Base-by-base conservation (phyloP, 2,888 invertebrate genomes). In the Clusia tigrina region DNA sequence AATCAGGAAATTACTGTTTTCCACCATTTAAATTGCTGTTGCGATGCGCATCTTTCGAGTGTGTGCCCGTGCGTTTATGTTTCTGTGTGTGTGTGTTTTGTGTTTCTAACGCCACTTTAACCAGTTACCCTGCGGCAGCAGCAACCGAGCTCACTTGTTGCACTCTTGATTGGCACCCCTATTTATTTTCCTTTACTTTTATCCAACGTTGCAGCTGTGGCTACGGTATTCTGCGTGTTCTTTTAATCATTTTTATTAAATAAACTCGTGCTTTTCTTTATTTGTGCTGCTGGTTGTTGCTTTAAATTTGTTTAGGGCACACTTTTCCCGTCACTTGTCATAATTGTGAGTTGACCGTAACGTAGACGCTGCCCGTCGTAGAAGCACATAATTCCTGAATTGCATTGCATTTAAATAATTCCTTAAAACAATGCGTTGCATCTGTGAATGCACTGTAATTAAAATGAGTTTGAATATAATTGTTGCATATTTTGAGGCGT, bases 1-100 rank as follows among this genome's bases (percentile, higher is more conserved):
- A 80, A 80, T 79, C 80, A 80, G 80, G 79, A 80, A 80, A 79
- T 74, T 68, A 77, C 68, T 65, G 69, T 69, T 68, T 61, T 68
- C 56, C 53, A 57, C 26, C 12, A 26, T 24, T 24, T 26, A 32
- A 59, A 63, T 18, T 56, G 55, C 46, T 61, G 55, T 68, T 68
- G 67, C 25, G 25, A 23, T 42, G 53, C 24, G 9, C 25, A n/a
- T 24, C 18, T 15, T 25, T 52, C 12, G n/a, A 52, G 17, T n/a
- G 9, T 22, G 10, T 18, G 25, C 1, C n/a, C 26, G 15, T n/a
- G 54, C 18, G 6, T 54, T n/a, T 32, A 12, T 54, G 23, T 25
- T n/a, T 26, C 15, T 54, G 1, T 52, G 20, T 52, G 18, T 12
- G 1, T n/a, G n/a, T n/a, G n/a, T n/a, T n/a, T n/a, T n/a, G n/a